Conservation (phyloP, 2,888 invertebrate species). For the Lepas anatifera region DNA sequence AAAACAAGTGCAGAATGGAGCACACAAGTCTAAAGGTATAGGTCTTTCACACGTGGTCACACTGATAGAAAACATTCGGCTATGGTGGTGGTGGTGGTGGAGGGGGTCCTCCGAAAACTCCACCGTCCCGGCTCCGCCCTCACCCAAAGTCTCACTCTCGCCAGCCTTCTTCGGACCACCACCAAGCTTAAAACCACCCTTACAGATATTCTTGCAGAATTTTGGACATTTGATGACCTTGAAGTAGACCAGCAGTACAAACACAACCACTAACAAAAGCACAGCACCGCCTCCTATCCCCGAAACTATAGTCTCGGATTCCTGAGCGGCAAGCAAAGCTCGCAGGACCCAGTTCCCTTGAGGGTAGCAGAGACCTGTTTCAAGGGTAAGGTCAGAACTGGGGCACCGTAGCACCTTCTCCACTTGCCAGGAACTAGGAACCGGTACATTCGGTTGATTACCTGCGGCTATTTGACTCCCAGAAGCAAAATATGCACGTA, state of each 20-base stretch:
- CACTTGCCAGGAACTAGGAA: neutral
- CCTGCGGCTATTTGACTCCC: neutral
- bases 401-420: neutral
- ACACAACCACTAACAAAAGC: neutral
- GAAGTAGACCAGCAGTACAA: conserved; percentile 1
- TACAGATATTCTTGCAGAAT: neutral
- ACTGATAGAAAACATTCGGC: no score
- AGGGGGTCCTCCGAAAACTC: neutral
- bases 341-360: neutral
- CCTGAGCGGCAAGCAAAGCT: neutral
- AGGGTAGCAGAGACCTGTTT: neutral
- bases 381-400: neutral
- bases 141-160: neutral
- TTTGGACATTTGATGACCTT: neutral
- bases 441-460: neutral
- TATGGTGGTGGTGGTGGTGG: neutral
- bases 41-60: no score
- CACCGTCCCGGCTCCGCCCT: neutral
- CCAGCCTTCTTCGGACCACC: neutral
- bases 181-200: neutral
- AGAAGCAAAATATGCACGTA: neutral
- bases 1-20: no score
- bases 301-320: neutral
- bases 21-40: no score
- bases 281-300: neutral